Percentiles rank a stretch among this genome's conserved stretches.
Conservation (phyloP, 2,797 vertebrate genomes). For the Anguilla anguilla region DNA sequence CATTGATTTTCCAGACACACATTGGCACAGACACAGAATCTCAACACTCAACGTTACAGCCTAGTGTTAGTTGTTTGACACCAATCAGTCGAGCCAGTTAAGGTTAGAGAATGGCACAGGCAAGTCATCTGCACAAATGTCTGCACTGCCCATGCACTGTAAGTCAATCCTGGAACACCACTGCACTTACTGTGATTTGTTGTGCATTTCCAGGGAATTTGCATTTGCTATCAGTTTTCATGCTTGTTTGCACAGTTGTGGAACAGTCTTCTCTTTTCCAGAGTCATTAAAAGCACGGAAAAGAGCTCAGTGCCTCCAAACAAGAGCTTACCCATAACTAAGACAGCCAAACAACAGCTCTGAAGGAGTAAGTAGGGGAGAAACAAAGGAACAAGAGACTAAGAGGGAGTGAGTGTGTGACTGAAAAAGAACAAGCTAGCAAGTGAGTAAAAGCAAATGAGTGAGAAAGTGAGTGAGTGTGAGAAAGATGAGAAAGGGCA, state of each 20-base stretch:
- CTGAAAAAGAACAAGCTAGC: neutral
- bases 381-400: neutral
- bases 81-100: neutral
- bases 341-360: neutral
- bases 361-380: neutral
- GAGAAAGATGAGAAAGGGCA: constrained; percentile 5
- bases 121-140: neutral
- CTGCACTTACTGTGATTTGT: neutral
- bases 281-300: neutral
- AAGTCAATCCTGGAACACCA: neutral
- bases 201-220: neutral
- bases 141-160: neutral
- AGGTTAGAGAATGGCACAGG: neutral
- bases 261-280: neutral
- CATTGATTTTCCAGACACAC: neutral
- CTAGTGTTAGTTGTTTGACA: neutral
- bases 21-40: neutral
- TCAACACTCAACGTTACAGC: neutral
- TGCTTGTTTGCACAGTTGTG: neutral
- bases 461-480: too few species aligned
- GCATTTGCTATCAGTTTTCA: neutral
- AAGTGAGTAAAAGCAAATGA: neutral
- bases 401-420: neutral
- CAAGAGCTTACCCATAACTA: neutral
- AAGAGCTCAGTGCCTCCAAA: too few species aligned